Conservation (phyloP, 2,888 invertebrate species). For the Dicyrtomina minuta region DNA sequence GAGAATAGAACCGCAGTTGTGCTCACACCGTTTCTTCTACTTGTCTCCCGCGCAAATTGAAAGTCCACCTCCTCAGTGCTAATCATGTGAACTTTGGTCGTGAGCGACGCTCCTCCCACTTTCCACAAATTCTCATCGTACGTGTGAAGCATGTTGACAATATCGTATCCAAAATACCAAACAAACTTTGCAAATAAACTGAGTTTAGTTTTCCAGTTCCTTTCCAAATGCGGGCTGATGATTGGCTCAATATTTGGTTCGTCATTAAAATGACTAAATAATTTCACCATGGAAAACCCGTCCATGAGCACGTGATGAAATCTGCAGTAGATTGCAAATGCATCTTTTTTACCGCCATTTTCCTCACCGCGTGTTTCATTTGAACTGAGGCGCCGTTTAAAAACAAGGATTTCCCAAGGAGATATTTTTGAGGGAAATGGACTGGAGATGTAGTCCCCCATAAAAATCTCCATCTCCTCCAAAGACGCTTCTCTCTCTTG, state of each 20-base stretch:
- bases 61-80: neutral
- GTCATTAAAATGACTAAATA: too few species aligned
- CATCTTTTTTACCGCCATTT: too few species aligned
- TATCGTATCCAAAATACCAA: neutral
- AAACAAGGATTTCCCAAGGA: constrained; percentile 2
- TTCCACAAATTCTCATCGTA: neutral
- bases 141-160: neutral
- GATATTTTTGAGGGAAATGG: neutral
- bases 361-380: too few species aligned
- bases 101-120: neutral
- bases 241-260: neutral
- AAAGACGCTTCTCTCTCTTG: too few species aligned
- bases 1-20: neutral
- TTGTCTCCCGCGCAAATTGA: neutral
- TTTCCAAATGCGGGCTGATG: neutral
- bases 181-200: neutral
- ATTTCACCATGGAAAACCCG: neutral
- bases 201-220: neutral
- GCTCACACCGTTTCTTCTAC: neutral
- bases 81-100: neutral
- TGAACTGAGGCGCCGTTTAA: too few species aligned
- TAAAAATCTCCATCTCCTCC: neutral
- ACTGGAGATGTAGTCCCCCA: neutral
- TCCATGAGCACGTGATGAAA: constrained; percentile 13
- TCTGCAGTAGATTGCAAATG: neutral